Percentiles rank a stretch among this genome's conserved stretches.
Conservation (phyloP, 2,113 vertebrate species). For the Brachyhypopomus gauderio region DNA sequence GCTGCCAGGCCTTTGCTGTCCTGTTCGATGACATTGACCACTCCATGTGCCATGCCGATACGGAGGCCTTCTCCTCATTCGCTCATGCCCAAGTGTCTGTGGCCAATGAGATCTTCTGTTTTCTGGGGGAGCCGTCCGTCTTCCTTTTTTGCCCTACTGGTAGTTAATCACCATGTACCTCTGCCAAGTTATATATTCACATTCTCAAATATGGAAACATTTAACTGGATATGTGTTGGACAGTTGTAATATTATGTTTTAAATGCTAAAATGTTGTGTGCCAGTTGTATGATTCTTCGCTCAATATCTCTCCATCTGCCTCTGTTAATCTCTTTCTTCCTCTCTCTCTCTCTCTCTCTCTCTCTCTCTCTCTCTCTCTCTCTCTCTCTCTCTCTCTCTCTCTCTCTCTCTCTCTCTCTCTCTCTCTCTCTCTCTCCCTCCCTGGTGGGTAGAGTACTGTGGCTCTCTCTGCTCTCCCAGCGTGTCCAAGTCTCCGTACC, state of each 20-base stretch:
- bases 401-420: not conserved
- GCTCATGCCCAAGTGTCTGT: slow-evolving; percentile 84
- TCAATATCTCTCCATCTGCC: not conserved
- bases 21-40: slow-evolving; percentile 87
- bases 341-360: too few relatives aligned
- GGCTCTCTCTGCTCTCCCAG: slow-evolving; percentile 82
- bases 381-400: too few relatives aligned
- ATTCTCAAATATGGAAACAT: too few relatives aligned
- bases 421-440: slow-evolving; percentile 9
- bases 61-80: slow-evolving; percentile 81
- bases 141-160: slow-evolving; percentile 90
- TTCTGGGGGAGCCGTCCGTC: slow-evolving; percentile 79
- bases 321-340: not conserved
- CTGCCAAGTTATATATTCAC: not conserved
- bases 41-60: slow-evolving; percentile 85
- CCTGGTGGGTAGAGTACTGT: slow-evolving; percentile 77
- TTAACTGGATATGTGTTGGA: too few relatives aligned
- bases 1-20: slow-evolving; percentile 82
- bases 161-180: slow-evolving; percentile 52
- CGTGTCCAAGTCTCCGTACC: slow-evolving; percentile 79
- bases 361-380: too few relatives aligned
- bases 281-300: too few relatives aligned
- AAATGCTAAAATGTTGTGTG: too few relatives aligned
- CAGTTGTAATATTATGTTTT: too few relatives aligned
- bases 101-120: slow-evolving; percentile 81